These are phyloP conservation scores for Argyrosomus japonicus DNA, from an alignment of 2,113 vertebrate genomes.

Conservation along the genomic window DNA sequence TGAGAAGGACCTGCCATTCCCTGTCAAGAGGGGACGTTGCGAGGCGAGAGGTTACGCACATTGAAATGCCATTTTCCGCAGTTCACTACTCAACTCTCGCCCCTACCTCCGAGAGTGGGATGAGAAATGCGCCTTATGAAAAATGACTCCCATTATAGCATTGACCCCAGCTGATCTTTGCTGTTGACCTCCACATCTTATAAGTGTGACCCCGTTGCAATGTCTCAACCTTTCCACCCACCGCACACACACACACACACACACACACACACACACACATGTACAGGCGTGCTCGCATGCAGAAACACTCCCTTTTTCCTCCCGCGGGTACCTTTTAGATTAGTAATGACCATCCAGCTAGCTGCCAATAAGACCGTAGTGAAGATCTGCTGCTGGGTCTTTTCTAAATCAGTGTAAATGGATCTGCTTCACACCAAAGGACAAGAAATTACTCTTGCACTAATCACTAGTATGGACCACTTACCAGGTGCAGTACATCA, in stretches of 20 bases:
- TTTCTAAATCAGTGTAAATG: conserved; percentile 61
- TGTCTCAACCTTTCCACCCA: conserved; percentile 54
- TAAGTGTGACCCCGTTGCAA: conserved; percentile 51
- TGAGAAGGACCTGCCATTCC: conserved; percentile 78
- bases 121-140: conserved; percentile 70
- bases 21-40: conserved; percentile 64
- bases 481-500: conserved; percentile 42
- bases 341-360: conserved; percentile 57
- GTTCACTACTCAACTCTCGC: conserved; percentile 52
- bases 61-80: conserved; percentile 76
- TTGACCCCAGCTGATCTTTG: conserved; percentile 69
- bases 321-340: conserved; percentile 46
- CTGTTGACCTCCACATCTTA: conserved; percentile 64
- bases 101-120: conserved; percentile 20
- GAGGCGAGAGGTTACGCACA: conserved; percentile 75
- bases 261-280: not conserved
- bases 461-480: conserved; percentile 59
- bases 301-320: conserved; percentile 21
- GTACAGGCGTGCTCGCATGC: not conserved
- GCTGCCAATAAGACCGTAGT: conserved; percentile 55
- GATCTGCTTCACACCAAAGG: conserved; percentile 59
- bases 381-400: conserved; percentile 32
- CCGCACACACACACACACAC: not conserved
- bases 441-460: conserved; percentile 66
- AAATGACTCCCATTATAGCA: conserved; percentile 78